Base-by-base conservation (phyloP, 1,140 invertebrate species). In the Zaprionus gabonicus region DNA sequence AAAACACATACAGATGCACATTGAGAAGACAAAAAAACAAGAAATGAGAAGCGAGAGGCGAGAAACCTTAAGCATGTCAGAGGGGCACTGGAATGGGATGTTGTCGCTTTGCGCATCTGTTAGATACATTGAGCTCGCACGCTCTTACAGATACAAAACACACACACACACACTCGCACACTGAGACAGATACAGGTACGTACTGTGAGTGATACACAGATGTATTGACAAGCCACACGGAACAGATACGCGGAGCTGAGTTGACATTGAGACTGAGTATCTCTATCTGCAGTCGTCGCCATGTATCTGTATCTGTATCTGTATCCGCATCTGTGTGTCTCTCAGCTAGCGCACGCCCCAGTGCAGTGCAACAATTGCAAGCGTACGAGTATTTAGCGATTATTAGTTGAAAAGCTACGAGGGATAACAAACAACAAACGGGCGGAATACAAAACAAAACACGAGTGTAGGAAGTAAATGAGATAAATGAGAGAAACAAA, bases 201-300 rank as follows among this genome's bases (percentile, higher is more conserved):
- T 20, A 36, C 28, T 36, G 44, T 41, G 12, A 53, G 28, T 71
- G 82, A 78, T 28, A 67, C 17, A 44, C 78, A 88, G 83, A 78
- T 88, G 71, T 87, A 87, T 88, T 82, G 84, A 87, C 78, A 88
- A 65, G 81, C 81, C 74, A 80, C 85, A 88, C 84, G 84, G 85
- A 84, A 87, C 83, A 87, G 85, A 84, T 79, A 90, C 78, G 81
- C 78, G 84, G 81, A 81, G 81, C 71, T 81, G 85, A 87, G 81
- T 87, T 87, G 85, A 81, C 84, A 87, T 87, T 87, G 84, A 88
- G 74, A 68, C 64, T 74, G 56, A 53, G 63, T 76, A 77, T 76
- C 57, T 68, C 31, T 62, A 49, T 44, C 17, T 63, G 31, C 41
- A 57, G 25, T 3, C 62, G 36, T 23, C 46, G 62, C 17, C 53